Evolutionary conservation across 2,888 invertebrate genomes (phyloP).

Genomic region (Archips crataeganus): DNA sequence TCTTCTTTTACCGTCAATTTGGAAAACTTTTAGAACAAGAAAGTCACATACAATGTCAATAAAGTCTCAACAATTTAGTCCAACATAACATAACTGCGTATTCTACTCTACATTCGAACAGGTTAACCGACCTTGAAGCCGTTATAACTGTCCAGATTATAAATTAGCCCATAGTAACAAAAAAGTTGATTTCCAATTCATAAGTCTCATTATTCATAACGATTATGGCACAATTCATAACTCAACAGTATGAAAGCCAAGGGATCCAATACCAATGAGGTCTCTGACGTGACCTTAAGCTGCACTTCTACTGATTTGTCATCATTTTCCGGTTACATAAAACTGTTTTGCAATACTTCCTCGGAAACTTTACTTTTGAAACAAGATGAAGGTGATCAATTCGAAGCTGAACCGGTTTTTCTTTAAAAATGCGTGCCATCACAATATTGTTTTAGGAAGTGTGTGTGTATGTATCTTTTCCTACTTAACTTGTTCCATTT

Average conservation of each 20-base stretch:
- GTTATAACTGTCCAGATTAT: background rate
- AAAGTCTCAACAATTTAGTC: background rate
- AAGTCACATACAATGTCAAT: background rate
- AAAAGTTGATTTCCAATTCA: background rate
- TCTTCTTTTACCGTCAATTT: background rate
- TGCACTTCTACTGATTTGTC: constrained; percentile 5
- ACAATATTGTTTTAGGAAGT: constrained; percentile 2
- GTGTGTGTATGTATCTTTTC: background rate
- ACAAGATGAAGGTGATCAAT: constrained; percentile 37
- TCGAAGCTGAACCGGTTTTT: background rate
- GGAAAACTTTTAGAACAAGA: background rate
- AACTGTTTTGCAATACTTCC: constrained; percentile 30
- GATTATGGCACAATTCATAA: constrained; percentile 2
- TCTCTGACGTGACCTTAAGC: constrained; percentile 13
- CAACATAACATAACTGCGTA: background rate
- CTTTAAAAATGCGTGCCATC: background rate
- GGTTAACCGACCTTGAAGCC: background rate
- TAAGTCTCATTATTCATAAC: background rate
- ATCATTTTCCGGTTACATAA: constrained; percentile 34
- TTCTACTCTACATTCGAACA: background rate
- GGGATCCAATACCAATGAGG: constrained; percentile 16
- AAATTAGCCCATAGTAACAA: background rate
- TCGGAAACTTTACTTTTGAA: constrained; percentile 20
- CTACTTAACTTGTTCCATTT: background rate
- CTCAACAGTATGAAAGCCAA: constrained; percentile 1